phyloP scores from a whole-genome alignment of 2,888 invertebrate genomes.

The Stenotaenia linearis region DNA sequence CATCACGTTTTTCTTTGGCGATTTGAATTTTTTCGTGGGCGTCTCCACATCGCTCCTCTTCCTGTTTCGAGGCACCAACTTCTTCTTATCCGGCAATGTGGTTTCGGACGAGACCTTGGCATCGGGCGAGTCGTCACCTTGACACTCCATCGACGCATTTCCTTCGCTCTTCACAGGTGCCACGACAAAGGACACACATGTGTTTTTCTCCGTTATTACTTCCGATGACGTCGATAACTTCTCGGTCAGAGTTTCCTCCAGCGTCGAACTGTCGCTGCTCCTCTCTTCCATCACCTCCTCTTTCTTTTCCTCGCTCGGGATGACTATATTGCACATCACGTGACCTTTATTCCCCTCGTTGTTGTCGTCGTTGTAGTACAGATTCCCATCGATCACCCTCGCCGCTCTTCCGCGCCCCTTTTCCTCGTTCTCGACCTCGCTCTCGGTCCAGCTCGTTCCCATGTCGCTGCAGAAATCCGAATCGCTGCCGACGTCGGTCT shows the following conservation, averaged over 20 bases:
- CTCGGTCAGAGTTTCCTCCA: background rate
- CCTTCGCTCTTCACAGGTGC: background rate
- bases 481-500: conserved; percentile 50
- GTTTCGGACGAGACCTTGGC: background rate
- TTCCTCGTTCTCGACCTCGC: conserved; percentile 79
- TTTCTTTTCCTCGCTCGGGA: background rate
- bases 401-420: conserved; percentile 62
- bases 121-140: background rate
- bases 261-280: background rate
- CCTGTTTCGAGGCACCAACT: background rate
- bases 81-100: background rate
- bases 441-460: conserved; percentile 53
- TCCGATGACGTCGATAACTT: background rate
- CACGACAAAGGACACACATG: background rate
- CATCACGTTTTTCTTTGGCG: conserved; percentile 69
- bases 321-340: background rate
- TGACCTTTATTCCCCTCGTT: background rate
- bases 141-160: background rate
- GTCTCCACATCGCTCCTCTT: conserved; percentile 47
- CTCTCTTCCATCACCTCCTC: background rate
- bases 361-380: conserved; percentile 54
- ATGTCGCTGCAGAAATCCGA: conserved; percentile 67
- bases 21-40: conserved; percentile 62
- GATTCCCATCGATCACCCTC: conserved; percentile 80
- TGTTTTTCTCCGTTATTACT: background rate